Percentiles rank a stretch among this genome's conserved stretches.
These are phyloP conservation scores for Octodonta nipae DNA, from an alignment of 2,888 invertebrate species.

Conservation along the genomic window DNA sequence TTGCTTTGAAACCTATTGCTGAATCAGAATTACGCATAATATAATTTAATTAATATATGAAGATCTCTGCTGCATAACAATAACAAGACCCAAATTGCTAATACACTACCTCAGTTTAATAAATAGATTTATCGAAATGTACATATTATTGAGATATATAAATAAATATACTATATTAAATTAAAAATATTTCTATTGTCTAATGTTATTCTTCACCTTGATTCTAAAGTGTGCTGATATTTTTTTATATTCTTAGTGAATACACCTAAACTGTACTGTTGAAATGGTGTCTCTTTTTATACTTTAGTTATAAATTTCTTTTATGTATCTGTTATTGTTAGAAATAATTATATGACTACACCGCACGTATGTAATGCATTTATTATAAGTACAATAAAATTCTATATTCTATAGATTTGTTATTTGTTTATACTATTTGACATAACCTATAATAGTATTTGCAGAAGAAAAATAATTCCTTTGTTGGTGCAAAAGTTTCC, in stretches of 20 bases:
- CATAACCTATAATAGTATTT: too few relatives aligned
- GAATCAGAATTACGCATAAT: too few relatives aligned
- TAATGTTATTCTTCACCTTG: conserved; percentile 19
- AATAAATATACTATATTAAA: conserved; percentile 22
- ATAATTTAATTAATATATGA: conserved; percentile 8
- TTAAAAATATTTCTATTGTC: conserved; percentile 25
- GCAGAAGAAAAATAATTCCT: too few relatives aligned
- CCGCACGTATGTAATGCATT: conserved; percentile 34
- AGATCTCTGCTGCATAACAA: conserved; percentile 12
- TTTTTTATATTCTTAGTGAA: conserved; percentile 20
- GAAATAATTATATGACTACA: conserved; percentile 30
- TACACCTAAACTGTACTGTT: conserved; percentile 22
- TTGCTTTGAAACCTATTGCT: too few relatives aligned
- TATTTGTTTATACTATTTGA: too few relatives aligned
- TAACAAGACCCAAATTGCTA: conserved; percentile 19
- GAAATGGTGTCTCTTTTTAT: conserved; percentile 23
- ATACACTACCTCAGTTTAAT: conserved; percentile 29
- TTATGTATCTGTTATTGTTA: conserved; percentile 31
- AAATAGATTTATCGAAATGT: too few relatives aligned
- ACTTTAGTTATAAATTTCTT: conserved; percentile 29
- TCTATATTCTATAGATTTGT: conserved; percentile 17
- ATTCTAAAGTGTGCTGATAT: conserved; percentile 23
- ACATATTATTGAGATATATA: conserved; percentile 12
- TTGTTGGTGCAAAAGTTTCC: too few relatives aligned
- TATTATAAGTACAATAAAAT: conserved; percentile 25